Percentiles rank a stretch among this genome's conserved stretches.
Evolutionary conservation across 2,113 vertebrate species (phyloP).

Genomic region (Esox niger): DNA sequence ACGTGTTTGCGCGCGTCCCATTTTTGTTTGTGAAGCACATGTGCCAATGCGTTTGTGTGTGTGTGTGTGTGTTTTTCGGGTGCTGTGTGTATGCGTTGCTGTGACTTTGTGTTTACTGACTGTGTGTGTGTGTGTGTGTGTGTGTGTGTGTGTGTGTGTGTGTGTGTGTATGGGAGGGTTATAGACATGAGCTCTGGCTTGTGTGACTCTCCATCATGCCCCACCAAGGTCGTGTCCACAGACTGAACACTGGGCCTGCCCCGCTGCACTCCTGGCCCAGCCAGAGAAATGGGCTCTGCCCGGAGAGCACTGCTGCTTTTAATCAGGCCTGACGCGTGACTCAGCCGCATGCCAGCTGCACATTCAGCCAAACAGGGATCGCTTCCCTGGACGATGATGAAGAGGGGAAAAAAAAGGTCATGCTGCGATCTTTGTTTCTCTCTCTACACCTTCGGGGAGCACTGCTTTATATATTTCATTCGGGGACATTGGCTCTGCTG

Average conservation of each 20-base stretch:
- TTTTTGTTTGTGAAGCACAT: too few species aligned
- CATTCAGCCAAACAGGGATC: slow-evolving; percentile 62
- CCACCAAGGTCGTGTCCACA: slow-evolving; percentile 74
- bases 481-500: slow-evolving; percentile 26
- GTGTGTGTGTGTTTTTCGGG: too few species aligned
- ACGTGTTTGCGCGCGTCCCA: slow-evolving; percentile 42
- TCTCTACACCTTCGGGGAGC: slow-evolving; percentile 51
- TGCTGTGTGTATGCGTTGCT: too few species aligned
- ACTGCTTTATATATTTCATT: slow-evolving; percentile 48
- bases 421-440: slow-evolving; percentile 62
- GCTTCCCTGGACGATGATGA: slow-evolving; percentile 70
- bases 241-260: slow-evolving; percentile 68
- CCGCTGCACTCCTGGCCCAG: slow-evolving; percentile 69
- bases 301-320: slow-evolving; percentile 71
- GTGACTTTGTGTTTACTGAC: too few species aligned
- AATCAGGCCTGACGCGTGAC: slow-evolving; percentile 79
- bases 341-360: slow-evolving; percentile 74
- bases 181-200: slow-evolving; percentile 52
- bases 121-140: slow-evolving; percentile 18
- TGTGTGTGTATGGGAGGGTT: neutral
- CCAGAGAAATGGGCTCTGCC: slow-evolving; percentile 66
- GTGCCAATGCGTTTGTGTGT: too few species aligned
- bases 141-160: too few species aligned
- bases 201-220: slow-evolving; percentile 69
- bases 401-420: slow-evolving; percentile 68